phyloP scores from a whole-genome alignment of 2,888 invertebrate genomes.

The Liopterus haemorrhoidalis region DNA sequence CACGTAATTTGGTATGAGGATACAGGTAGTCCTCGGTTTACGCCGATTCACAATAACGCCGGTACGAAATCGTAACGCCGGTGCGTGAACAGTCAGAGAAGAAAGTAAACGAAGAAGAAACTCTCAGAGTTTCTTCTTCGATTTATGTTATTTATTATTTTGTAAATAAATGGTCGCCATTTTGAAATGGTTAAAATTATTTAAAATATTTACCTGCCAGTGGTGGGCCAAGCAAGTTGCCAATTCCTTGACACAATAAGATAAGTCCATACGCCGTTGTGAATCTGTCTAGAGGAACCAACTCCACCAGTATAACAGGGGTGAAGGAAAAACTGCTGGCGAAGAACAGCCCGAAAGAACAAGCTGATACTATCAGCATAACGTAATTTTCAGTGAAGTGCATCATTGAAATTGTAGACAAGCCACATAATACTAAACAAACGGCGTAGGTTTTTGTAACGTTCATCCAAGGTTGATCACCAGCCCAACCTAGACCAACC shows the following conservation, averaged over 20 bases:
- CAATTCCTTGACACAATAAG: constrained; percentile 84
- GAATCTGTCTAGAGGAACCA: constrained; percentile 85
- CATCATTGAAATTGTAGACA: constrained; percentile 56
- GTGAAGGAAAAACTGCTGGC: constrained; percentile 89
- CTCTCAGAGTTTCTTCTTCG: constrained; percentile 1
- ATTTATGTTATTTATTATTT: no score
- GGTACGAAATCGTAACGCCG: no score
- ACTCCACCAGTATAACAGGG: constrained; percentile 79
- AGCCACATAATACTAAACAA: constrained; percentile 65
- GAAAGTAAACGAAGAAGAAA: no score
- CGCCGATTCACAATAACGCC: no score
- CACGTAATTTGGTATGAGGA: no score
- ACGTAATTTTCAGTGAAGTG: constrained; percentile 42
- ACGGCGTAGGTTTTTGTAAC: constrained; percentile 75
- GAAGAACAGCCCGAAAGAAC: constrained; percentile 81
- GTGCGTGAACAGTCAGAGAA: no score
- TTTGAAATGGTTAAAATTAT: not conserved
- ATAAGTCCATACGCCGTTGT: constrained; percentile 89
- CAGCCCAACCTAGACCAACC: constrained; percentile 81
- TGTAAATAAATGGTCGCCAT: not conserved
- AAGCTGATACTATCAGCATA: constrained; percentile 43
- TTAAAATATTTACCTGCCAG: constrained; percentile 62
- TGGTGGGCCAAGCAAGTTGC: constrained; percentile 87
- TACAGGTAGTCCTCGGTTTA: no score
- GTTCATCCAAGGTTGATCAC: constrained; percentile 79